phyloP scores from a whole-genome alignment of 2,797 vertebrate genomes.

The Eulemur mongoz region DNA sequence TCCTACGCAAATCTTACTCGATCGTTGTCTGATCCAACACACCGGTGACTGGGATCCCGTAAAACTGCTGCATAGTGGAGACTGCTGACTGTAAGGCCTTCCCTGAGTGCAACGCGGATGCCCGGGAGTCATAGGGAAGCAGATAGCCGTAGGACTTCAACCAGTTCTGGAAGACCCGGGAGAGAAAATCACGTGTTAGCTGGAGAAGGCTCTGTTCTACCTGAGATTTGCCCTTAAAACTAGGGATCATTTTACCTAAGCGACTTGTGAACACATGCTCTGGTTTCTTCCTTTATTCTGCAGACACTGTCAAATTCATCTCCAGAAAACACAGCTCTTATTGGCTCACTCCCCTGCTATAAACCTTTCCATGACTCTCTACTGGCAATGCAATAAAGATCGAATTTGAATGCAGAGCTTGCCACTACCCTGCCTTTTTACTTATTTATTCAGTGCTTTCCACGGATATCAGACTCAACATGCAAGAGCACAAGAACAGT shows the following conservation, averaged over 20 bases:
- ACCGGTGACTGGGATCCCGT: conserved; percentile 94
- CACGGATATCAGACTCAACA: neutral
- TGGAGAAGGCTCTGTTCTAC: neutral
- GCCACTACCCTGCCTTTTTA: neutral
- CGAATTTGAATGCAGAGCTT: conserved; percentile 20
- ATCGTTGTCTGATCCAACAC: conserved; percentile 93
- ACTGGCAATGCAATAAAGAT: conserved; percentile 19
- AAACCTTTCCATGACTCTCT: neutral
- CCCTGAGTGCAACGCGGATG: conserved; percentile 91
- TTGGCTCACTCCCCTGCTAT: neutral
- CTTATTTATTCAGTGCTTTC: neutral
- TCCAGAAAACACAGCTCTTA: conserved; percentile 31
- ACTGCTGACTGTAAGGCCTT: conserved; percentile 94
- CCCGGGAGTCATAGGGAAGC: conserved; percentile 90
- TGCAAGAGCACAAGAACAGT: neutral
- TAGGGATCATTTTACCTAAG: neutral
- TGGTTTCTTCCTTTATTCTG: neutral
- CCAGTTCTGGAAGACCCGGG: conserved; percentile 89
- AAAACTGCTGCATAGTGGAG: conserved; percentile 95
- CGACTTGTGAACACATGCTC: neutral
- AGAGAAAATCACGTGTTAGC: conserved; percentile 68
- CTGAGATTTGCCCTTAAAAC: neutral
- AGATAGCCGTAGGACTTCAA: conserved; percentile 95
- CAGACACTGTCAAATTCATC: neutral
- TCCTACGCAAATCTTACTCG: conserved; percentile 87